Base-by-base conservation (phyloP, 2,888 invertebrate genomes). In the Psylliodes chrysocephalus region DNA sequence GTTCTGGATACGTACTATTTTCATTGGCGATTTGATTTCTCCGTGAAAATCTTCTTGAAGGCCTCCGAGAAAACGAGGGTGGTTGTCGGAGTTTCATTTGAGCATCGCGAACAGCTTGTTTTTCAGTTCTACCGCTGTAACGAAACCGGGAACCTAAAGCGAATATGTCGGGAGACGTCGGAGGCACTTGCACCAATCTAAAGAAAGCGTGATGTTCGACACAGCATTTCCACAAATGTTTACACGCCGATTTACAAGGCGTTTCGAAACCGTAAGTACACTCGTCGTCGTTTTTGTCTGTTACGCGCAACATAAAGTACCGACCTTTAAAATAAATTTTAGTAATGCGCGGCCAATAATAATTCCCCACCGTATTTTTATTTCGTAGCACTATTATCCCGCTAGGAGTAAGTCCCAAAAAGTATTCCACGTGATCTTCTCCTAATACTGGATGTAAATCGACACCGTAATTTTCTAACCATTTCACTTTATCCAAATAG, bases 381-480 rank as follows among this genome's bases (percentile, higher is more conserved):
- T 96, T 96, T 75, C 96, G 89, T 77, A 97, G 86, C 65, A 98
- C 92, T 80, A 97, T 92, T 80, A 98, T 93, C 68, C 97, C 97
- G 82, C 95, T 95, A 63, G 97, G 97, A 72, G 97, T 97, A 78
- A 98, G 85, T 17, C 71, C 97, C 80, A 98, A 86, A 84, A 95
- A 97, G 84, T 97, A 97, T 82, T 97, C 97, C 68, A 95, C 94
- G 80, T 94, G 96, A 83, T 96, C 96, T 86, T 97, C 96, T 66
- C 95, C 95, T 90, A 96, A 84, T 66, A 97, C 97, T 54, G 96
- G 96, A 85, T 98, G 97, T 75, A 97, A 88, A 85, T 98, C 97
- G 51, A 97, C 96, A 53, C 98, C 98, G 81, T 97, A 98, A 94
- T 97, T 95, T 82, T 98, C 97, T 78, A 97, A 88, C 97, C 97